A percentile compares a stretch with the other conserved stretches of the same genome.
These are phyloP conservation scores for Montipora efflorescens DNA, from an alignment of 64 coral and sea anemone species.

Conservation along the genomic window DNA sequence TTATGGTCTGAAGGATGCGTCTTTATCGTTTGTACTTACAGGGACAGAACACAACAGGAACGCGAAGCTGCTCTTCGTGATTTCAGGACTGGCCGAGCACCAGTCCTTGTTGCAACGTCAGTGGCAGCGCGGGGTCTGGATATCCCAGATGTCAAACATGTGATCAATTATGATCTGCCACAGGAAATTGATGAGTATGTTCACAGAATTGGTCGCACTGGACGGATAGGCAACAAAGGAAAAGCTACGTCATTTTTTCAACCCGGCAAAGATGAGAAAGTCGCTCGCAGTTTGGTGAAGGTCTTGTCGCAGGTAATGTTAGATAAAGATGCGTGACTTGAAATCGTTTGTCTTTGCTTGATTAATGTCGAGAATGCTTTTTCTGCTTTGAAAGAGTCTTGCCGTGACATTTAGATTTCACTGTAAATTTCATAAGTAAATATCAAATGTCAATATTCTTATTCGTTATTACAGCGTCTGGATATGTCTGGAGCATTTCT, in stretches of 20 bases:
- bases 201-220: conserved; percentile 96
- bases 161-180: conserved; percentile 96
- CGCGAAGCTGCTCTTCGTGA: conserved; percentile 91
- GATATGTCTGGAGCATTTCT: no score
- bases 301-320: conserved; percentile 79
- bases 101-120: conserved; percentile 89
- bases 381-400: no score
- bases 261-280: conserved; percentile 82
- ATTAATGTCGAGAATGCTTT: no score
- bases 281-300: conserved; percentile 97
- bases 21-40: background rate
- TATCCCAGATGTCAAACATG: conserved; percentile 94
- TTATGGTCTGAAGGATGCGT: no score
- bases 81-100: conserved; percentile 92
- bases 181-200: conserved; percentile 96
- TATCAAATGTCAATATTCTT: no score
- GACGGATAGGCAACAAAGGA: conserved; percentile 93
- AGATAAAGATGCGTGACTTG: background rate
- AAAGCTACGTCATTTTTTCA: conserved; percentile 95
- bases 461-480: no score
- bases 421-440: no score
- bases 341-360: background rate
- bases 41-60: conserved; percentile 91
- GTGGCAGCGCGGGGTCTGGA: conserved; percentile 98
- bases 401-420: no score